Base-by-base conservation (phyloP, 2,888 invertebrate genomes). In the Hirtodrosophila alboralis region DNA sequence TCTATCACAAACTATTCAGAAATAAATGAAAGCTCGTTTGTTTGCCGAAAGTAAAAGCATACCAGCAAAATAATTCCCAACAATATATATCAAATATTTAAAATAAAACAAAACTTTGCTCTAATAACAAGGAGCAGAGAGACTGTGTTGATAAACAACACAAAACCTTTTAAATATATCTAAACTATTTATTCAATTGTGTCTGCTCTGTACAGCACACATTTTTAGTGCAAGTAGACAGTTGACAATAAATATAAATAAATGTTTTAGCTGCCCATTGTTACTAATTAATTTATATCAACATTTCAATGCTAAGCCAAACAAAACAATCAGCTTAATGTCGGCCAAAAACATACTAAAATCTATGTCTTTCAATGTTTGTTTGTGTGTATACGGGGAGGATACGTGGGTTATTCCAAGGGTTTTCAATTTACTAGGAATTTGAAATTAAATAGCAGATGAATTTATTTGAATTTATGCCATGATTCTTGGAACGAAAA, bases 271-370 rank as follows among this genome's bases (percentile, higher is more conserved):
- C 28, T 70, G 56, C 77, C 60, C 63, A 73, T 73, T 63, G 67
- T 66, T 66, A 71, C 84, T 81, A 81, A 81, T 81, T 81, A 85
- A 85, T 81, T 81, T 85, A 81, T 84, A 81, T 85, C 84, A 81
- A 86, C 86, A 81, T 81, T 81, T 81, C 81, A 81, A 76, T 81
- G 80, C 68, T 84, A 81, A 84, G 77, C 80, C 80, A 68, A 86
- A 85, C 84, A 83, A 85, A 84, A 76, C 86, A 86, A 76, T 80
- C 74, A 86, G 80, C 86, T 81, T 81, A 84, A 67, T 86, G 84
- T 86, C 76, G 60, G 56, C 76, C 71, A 56, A 75, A 49, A 37
- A 34, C 34, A 53, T 37, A 38, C 36, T 28, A 14, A 45, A 31
- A 47, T 38, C 40, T 18, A 8, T 38, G 51, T 30, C 13, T 16